Evolutionary conservation across 1,140 invertebrate species (phyloP), one percentile per base, ranked within the genome.

Genomic region (Drosophila ercepeae): DNA sequence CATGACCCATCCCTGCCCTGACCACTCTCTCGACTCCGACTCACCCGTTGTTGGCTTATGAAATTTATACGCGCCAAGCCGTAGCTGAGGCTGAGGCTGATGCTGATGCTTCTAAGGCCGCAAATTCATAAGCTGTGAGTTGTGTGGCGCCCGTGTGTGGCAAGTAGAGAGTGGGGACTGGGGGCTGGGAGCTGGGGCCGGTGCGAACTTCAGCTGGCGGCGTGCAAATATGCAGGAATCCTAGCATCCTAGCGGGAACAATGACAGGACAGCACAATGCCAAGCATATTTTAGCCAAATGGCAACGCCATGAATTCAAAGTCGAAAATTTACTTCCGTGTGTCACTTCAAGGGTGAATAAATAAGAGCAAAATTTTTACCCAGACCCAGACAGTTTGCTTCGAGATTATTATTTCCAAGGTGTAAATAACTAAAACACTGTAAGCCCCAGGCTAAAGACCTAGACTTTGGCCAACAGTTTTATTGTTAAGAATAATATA

Each of bases 81-180:
- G 63, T 41, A 45, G 34, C 23, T 18, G 39, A 42, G 39, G 39
- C 46, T 48, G 21, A 45, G 11, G 44, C 44, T 45, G 11, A 21
- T 45, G 23, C 57, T 64, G 45, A 25, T 52, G 63, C 50, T 67
- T 25, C 64, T 48, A 49, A 34, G 57, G 65, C 57, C 74, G 48
- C 45, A 77, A 65, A 77, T 65, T 77, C 67, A 71, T 58, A 72
- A 77, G 53, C 49, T 45, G 25, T 29, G 52, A 75, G 52, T 48
- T 55, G 54, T 53, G 46, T 27, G 61, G 13, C 23, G 13, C 39
- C 9, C 19, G 16, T 16, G 14, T 39, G 39, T 42, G 25, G 29
- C 46, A 18, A 16, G 29, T 9, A 3, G 29, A 32, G 27, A 11
- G 29, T 3, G 1, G 11, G 9, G 3, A 11, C 29, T 9, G 9